Evolutionary conservation across 2,888 invertebrate species (phyloP).

Genomic region (Tenodera sinensis): DNA sequence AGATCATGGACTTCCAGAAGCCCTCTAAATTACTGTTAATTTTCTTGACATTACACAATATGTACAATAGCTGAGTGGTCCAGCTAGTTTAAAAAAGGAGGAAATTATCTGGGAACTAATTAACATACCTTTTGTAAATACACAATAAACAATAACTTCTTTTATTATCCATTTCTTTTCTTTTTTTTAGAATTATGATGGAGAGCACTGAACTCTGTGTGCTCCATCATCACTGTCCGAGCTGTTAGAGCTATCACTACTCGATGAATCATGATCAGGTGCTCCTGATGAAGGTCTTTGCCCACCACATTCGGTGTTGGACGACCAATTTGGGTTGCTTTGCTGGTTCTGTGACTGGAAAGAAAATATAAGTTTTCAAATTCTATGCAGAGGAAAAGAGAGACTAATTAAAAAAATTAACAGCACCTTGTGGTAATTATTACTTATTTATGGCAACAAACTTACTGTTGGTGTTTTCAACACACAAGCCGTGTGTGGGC

Average conservation of each 20-base stretch:
- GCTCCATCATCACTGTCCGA: slow-evolving; percentile 18
- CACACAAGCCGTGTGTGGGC: too few relatives aligned
- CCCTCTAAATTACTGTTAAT: background rate
- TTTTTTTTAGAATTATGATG: background rate
- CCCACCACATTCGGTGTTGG: background rate
- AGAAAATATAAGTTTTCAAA: background rate
- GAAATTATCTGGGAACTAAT: background rate
- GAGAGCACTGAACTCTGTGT: slow-evolving; percentile 21
- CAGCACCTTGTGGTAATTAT: too few relatives aligned
- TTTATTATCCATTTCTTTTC: background rate
- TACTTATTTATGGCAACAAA: too few relatives aligned
- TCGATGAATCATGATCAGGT: background rate
- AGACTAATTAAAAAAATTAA: too few relatives aligned
- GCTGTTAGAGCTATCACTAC: slow-evolving; percentile 17
- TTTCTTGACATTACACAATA: background rate
- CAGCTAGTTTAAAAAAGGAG: background rate
- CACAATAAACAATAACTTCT: background rate
- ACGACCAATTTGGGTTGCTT: background rate
- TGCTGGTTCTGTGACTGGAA: background rate
- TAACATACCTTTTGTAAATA: background rate
- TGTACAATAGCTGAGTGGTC: background rate
- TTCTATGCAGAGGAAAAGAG: background rate
- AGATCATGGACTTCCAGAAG: background rate
- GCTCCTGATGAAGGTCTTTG: background rate
- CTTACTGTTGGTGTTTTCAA: too few relatives aligned